Conservation (phyloP, 2,113 vertebrate species). For the Pseudolaguvia tuberculata region DNA sequence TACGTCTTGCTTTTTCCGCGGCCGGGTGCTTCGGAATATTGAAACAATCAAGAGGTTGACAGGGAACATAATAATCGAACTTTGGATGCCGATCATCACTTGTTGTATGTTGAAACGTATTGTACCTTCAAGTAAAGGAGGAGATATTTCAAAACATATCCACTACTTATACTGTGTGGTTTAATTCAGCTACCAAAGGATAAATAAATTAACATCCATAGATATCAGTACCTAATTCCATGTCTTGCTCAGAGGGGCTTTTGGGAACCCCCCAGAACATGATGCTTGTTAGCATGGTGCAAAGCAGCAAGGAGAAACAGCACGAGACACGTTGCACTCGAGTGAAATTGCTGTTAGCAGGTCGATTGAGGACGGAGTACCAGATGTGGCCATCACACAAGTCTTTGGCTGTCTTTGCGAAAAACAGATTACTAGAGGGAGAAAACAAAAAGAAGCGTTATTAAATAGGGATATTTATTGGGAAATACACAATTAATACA, state of each 20-base stretch:
- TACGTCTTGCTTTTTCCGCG: constrained; percentile 52
- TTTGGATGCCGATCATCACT: constrained; percentile 89
- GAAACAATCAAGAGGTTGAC: constrained; percentile 93
- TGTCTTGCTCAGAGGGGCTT: constrained; percentile 88
- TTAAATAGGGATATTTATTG: not conserved
- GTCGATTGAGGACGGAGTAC: constrained; percentile 84
- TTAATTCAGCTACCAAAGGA: not conserved
- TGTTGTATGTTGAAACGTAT: constrained; percentile 94
- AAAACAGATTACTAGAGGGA: constrained; percentile 81
- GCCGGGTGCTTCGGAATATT: constrained; percentile 81
- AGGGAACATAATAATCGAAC: constrained; percentile 92
- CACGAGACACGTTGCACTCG: constrained; percentile 89
- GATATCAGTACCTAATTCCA: constrained; percentile 81
- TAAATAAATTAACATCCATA: not conserved
- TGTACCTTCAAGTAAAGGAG: constrained; percentile 68
- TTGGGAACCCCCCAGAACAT: constrained; percentile 94
- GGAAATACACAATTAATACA: too few species aligned
- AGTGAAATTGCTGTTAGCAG: constrained; percentile 82
- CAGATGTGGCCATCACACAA: constrained; percentile 91
- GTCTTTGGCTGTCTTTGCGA: constrained; percentile 84
- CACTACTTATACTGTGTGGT: too few species aligned
- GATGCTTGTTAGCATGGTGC: constrained; percentile 95
- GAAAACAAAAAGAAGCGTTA: not conserved
- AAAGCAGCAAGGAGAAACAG: constrained; percentile 90
- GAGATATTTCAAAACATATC: not conserved